Evolutionary conservation across 2,888 invertebrate species (phyloP), one percentile per base, ranked within the genome.

Genomic region (Mimumesa dahlbomi): DNA sequence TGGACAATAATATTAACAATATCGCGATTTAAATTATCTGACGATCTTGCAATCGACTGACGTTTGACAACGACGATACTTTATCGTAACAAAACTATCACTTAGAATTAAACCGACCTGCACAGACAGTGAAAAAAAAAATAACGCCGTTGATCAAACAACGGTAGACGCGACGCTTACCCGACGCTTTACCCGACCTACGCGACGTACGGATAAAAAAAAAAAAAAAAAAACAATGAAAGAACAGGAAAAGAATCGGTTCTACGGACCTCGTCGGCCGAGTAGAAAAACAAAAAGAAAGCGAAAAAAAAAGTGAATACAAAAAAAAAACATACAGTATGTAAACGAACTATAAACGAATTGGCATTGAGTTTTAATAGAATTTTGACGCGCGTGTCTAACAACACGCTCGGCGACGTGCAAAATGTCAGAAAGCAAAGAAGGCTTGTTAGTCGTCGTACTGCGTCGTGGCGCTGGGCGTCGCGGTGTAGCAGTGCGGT

Each of bases 401-500:
- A 6, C 19, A 46, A 46, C 38, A 56, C 21, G 50, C 62, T 53
- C 65, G 77, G 58, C 63, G 61, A 73, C 61, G 69, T 57, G 68
- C 52, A 69, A 75, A 69, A 66, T 59, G 49, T 66, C 64, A 36
- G 58, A 73, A 67, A 72, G 66, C 59, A 65, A 72, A 70, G 77
- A 82, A 76, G 87, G 88, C 85, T 86, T 85, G 87, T 88, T 86
- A 85, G 87, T 88, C 87, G 88, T 88, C 88, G 87, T 88, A 88
- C 87, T 87, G 87, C 84, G 87, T 88, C 86, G 86, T 85, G 88
- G 88, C 87, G 88, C 85, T 87, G 86, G 85, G 85, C 87, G 87
- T 87, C 88, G 79, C 77, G 85, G 87, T 87, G 88, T 87, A 88
- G 88, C 88, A 88, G 88, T 87, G 88, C 88, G 88, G 88, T 88